phyloP scores from a whole-genome alignment of 2,888 invertebrate species.

The Sphecodes monilicornis region DNA sequence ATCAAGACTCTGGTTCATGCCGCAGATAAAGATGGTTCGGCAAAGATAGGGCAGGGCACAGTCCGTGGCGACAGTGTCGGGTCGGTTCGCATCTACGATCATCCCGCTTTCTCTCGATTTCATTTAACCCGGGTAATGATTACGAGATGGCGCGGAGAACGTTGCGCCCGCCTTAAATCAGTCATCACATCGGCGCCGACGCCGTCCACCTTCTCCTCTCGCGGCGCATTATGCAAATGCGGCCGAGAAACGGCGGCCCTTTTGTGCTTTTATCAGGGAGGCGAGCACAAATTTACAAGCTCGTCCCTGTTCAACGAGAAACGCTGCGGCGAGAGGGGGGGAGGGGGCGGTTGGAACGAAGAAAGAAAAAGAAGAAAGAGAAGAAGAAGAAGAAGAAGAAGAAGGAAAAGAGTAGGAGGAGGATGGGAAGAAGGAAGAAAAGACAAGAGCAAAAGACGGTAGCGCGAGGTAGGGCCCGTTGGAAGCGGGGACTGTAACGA shows the following conservation, averaged over 20 bases:
- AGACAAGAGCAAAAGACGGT: conserved; percentile 63
- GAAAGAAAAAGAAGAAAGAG: conserved; percentile 33
- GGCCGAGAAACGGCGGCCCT: conserved; percentile 71
- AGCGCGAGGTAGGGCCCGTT: conserved; percentile 40
- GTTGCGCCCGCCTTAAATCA: conserved; percentile 60
- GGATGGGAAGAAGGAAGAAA: conserved; percentile 22
- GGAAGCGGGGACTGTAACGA: conserved; percentile 36
- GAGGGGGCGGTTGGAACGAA: neutral
- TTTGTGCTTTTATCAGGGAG: conserved; percentile 77
- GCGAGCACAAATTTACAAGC: conserved; percentile 81
- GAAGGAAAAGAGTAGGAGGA: neutral
- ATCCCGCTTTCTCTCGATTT: conserved; percentile 43
- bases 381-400: conserved; percentile 43
- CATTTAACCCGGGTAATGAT: conserved; percentile 45
- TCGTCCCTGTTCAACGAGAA: conserved; percentile 66
- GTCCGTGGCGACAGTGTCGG: neutral
- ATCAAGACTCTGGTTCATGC: neutral
- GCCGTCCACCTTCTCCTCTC: conserved; percentile 36
- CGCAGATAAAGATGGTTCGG: neutral
- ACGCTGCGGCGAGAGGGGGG: neutral
- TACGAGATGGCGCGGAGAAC: conserved; percentile 8
- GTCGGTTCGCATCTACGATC: conserved; percentile 4
- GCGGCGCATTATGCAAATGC: conserved; percentile 70
- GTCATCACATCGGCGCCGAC: conserved; percentile 63
- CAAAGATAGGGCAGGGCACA: neutral